Evolutionary conservation across 2,888 invertebrate genomes (phyloP), one percentile per base, ranked within the genome.

Genomic region (Dynastes maya): DNA sequence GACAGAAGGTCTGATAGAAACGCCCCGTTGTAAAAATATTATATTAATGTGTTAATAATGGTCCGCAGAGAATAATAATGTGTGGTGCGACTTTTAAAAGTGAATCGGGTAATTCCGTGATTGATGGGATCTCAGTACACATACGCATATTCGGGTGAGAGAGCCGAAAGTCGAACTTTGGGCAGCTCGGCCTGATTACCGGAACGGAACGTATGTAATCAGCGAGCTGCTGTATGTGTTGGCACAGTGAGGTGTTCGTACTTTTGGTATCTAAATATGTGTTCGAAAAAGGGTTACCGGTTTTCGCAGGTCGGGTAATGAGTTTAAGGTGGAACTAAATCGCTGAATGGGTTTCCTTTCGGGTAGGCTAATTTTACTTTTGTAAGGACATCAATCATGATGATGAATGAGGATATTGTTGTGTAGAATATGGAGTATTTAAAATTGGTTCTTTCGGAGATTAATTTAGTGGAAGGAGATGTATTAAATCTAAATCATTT

Each of bases 31-130:
- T 88, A 88, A 87, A 88, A 88, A 88, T 88, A 88, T 88, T 87
- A 87, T 87, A 88, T 88, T 88, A 88, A 88, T 88, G 88, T 86
- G 87, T 87, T 87, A 88, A 88, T 88, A 88, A 87, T 87, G 86
- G 86, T 87, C 86, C 85, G 84, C 84, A 86, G 86, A 85, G 87
- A 86, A 87, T 87, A 85, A 87, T 86, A 86, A 86, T 87, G 82
- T 85, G 85, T 85, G 72, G 45, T 22, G 72, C 58, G 86, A 85
- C 84, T 85, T 84, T 83, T 81, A 83, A 83, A 80, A 78, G 80
- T 78, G 78, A 80, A 82, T 82, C 80, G 72, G 82, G 81, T 82
- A 80, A 80, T 75, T 78, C 67, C 65, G 55, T 78, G 78, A 78
- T 78, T 74, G 78, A 78, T 78, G 78, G 58, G 58, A 67, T 65